These are phyloP conservation scores for Crotalus viridis DNA, from an alignment of 2,113 vertebrate genomes.

Conservation along the genomic window DNA sequence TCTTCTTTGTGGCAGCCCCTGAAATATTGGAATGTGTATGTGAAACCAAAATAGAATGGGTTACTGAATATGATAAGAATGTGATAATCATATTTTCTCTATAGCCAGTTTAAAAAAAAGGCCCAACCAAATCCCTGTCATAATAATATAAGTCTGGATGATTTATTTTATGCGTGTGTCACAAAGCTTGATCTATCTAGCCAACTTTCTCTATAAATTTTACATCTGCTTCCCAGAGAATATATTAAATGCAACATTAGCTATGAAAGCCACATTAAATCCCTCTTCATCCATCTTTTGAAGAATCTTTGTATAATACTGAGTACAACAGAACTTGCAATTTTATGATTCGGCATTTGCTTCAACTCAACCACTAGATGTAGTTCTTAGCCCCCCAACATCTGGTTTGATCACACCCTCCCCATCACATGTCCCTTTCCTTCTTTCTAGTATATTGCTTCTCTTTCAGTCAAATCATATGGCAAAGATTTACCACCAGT, in stretches of 20 bases:
- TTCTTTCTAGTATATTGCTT: background rate
- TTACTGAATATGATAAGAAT: slow-evolving; percentile 9
- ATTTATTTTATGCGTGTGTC: background rate
- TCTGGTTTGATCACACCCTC: background rate
- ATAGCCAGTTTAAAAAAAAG: background rate
- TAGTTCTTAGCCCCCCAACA: background rate
- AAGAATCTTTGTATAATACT: background rate
- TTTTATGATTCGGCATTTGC: background rate
- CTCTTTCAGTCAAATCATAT: background rate
- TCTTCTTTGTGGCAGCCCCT: too few relatives aligned
- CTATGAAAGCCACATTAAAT: background rate
- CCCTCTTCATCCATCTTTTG: background rate
- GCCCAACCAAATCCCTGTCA: background rate
- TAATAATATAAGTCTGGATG: background rate
- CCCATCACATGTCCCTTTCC: background rate
- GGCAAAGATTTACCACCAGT: background rate
- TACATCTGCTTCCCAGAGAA: background rate
- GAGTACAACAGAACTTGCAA: background rate
- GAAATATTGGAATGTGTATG: background rate
- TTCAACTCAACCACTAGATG: slow-evolving; percentile 7
- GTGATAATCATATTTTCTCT: background rate
- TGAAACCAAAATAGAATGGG: background rate
- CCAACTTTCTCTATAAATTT: background rate
- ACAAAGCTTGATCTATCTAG: background rate
- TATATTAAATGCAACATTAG: rapidly evolving